Evolutionary conservation across 2,113 vertebrate genomes (phyloP).

Genomic region (Rhabdornis inornatus): DNA sequence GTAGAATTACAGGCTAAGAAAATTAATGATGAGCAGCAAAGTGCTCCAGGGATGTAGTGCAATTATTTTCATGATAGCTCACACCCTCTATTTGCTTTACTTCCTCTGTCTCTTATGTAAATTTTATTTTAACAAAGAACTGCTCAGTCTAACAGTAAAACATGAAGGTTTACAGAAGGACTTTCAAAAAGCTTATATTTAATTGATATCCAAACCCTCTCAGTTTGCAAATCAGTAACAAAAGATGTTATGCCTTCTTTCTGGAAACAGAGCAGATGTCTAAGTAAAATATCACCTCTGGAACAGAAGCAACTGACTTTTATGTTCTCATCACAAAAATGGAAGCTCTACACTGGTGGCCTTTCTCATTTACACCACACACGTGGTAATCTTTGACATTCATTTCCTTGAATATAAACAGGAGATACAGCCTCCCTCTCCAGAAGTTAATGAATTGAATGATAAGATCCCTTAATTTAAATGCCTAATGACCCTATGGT

Average conservation of each 20-base stretch:
- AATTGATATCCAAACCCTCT: conserved; percentile 36
- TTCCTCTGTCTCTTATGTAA: conserved; percentile 12
- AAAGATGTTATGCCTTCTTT: conserved; percentile 61
- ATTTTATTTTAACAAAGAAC: conserved; percentile 40
- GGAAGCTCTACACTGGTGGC: conserved; percentile 72
- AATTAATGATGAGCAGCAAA: conserved; percentile 18
- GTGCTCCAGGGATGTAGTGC: neutral
- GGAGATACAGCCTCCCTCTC: conserved; percentile 64
- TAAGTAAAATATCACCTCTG: conserved; percentile 68
- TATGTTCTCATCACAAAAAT: conserved; percentile 72
- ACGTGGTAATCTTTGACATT: conserved; percentile 70
- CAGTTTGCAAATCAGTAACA: conserved; percentile 58
- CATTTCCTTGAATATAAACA: conserved; percentile 76
- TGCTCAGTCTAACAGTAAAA: conserved; percentile 37
- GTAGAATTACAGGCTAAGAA: neutral
- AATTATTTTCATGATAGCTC: conserved; percentile 33
- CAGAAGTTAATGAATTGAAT: conserved; percentile 69
- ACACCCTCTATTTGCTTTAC: conserved; percentile 10
- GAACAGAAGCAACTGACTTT: conserved; percentile 69
- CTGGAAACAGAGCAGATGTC: conserved; percentile 63
- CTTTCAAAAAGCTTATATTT: conserved; percentile 41
- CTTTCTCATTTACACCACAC: conserved; percentile 74
- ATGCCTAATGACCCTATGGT: conserved; percentile 44
- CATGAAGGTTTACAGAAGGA: conserved; percentile 11
- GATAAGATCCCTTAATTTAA: conserved; percentile 62